Evolutionary conservation across 2,797 vertebrate genomes (phyloP).

Genomic region (Urocyon cinereoargenteus): DNA sequence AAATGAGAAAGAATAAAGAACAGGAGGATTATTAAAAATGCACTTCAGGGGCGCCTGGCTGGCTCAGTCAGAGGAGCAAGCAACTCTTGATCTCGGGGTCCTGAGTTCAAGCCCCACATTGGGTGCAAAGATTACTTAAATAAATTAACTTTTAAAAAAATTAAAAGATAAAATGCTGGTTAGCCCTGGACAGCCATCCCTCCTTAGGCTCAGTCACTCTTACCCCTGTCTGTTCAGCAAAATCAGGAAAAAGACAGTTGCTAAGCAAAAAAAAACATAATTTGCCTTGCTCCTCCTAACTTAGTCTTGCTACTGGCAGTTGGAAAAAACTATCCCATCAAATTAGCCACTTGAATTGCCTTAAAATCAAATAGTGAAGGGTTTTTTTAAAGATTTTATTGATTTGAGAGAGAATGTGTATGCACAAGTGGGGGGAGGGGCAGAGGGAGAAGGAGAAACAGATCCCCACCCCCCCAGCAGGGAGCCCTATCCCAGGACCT

Average conservation of each 20-base stretch:
- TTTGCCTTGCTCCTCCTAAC: background rate
- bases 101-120: background rate
- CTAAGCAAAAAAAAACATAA: background rate
- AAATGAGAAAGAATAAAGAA: constrained; percentile 4
- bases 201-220: fast-evolving
- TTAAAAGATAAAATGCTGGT: background rate
- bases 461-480: background rate
- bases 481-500: background rate
- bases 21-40: background rate
- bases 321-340: background rate
- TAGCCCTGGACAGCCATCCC: background rate
- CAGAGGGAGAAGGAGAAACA: background rate
- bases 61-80: background rate
- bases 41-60: background rate
- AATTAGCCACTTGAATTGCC: constrained; percentile 56
- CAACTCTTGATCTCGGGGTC: background rate
- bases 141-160: background rate
- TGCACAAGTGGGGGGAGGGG: fast-evolving
- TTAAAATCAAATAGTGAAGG: constrained; percentile 19
- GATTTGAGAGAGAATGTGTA: background rate
- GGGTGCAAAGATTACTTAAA: background rate
- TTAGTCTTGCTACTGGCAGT: background rate
- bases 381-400: background rate
- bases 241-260: background rate
- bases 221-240: background rate